phyloP scores from a whole-genome alignment of 2,113 vertebrate species.

The Murina feae region DNA sequence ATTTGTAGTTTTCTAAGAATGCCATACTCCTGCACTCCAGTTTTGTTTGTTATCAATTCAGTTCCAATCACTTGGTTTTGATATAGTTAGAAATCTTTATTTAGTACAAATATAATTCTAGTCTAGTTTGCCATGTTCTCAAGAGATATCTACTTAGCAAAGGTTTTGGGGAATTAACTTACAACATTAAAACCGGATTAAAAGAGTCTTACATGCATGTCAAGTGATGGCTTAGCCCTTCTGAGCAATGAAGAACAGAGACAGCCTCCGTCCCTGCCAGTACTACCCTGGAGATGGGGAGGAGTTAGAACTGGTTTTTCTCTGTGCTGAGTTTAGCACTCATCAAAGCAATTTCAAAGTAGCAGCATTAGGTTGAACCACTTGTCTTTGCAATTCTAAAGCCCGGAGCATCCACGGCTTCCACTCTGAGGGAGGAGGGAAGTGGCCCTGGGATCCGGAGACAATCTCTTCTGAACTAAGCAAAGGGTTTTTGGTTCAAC shows the following conservation, averaged over 20 bases:
- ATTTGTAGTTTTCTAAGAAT: background rate
- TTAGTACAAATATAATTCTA: background rate
- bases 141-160: background rate
- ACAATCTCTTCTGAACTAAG: background rate
- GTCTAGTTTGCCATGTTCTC: background rate
- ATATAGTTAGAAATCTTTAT: background rate
- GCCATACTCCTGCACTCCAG: background rate
- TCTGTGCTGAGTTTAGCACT: background rate
- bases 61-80: background rate
- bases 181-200: background rate
- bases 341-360: background rate
- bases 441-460: background rate
- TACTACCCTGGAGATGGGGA: background rate
- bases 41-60: background rate
- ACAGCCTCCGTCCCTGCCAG: background rate
- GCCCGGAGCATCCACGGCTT: background rate
- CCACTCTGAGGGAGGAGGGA: background rate
- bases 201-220: background rate
- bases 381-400: background rate
- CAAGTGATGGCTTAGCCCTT: background rate
- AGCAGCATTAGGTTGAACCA: background rate
- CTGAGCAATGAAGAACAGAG: background rate
- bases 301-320: background rate
- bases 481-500: background rate
- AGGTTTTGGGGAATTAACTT: constrained; percentile 14